Evolutionary conservation across 2,113 vertebrate species (phyloP), one percentile per base, ranked within the genome.

Genomic region (Ctenomys sociabilis): DNA sequence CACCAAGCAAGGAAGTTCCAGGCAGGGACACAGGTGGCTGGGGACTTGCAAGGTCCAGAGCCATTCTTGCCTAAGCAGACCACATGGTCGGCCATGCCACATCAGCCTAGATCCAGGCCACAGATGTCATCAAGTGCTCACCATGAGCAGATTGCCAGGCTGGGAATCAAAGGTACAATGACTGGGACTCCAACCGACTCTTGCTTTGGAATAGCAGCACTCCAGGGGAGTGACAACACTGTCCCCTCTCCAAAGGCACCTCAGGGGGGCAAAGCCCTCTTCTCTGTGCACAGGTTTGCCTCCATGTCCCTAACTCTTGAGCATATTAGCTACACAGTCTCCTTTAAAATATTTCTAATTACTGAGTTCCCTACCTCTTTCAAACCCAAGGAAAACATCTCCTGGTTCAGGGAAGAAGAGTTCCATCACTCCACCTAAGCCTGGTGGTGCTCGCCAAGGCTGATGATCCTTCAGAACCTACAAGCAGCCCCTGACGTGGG

Each of bases 351-450:
- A 90, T 63, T 93, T 75, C 80, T 9, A 54, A 21, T 73, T 22
- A 75, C 16, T 54, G 49, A 37, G 63, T 70, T 88, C 30, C 90
- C 91, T 24, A 32, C 6, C 14, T 8, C 88, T 61, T 94, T 72
- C 63, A 96, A 93, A 54, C 59, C n/a, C 32, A 95, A 82, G n/a
- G 66, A 59, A 93, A 86, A 4, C 43, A n/a, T 49, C 7, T 92
- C 61, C 24, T 68, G 57, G 16, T 45, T 66, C 49, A 90, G 75
- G 61, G 80, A 80, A 63, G 54, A 93, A 81, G 37, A 22, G 78
- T 40, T 81, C 26, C 49, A 0, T 49, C 9, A 49, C 49, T 49
- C 9, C 43, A 72, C 2, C 11, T 59, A 72, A 86, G 28, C 45
- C 57, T 43, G 75, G 22, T 8, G 26, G 54, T 59, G 49, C 80